Evolutionary conservation across 2,888 invertebrate species (phyloP).

Genomic region (Thalpophila matura): DNA sequence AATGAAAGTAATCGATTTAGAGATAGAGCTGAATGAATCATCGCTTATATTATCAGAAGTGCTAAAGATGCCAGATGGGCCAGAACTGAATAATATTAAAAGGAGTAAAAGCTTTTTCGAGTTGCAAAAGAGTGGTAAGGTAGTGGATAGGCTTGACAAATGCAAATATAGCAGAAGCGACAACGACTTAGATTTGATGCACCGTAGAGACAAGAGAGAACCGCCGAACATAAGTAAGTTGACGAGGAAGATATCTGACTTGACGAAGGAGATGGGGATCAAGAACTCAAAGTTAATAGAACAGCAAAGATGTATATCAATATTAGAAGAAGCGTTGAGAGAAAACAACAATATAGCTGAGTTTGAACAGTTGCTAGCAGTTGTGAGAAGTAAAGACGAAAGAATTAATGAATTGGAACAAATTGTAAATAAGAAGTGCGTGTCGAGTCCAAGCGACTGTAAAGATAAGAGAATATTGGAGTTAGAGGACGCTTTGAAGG

Average conservation of each 20-base stretch:
- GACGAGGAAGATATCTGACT: constrained; percentile 81
- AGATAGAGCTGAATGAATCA: constrained; percentile 89
- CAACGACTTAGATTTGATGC: constrained; percentile 80
- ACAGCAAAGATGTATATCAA: constrained; percentile 89
- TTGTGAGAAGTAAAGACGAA: constrained; percentile 91
- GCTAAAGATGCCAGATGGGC: constrained; percentile 85
- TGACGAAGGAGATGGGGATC: constrained; percentile 85
- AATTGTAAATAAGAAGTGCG: constrained; percentile 89
- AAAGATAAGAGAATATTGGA: constrained; percentile 92
- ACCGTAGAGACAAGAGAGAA: constrained; percentile 70
- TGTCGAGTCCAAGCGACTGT: constrained; percentile 75
- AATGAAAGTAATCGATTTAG: constrained; percentile 88
- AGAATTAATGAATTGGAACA: constrained; percentile 95
- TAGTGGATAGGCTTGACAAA: constrained; percentile 90
- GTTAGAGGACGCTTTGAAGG: constrained; percentile 95
- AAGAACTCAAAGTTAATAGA: constrained; percentile 90
- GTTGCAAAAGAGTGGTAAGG: constrained; percentile 91
- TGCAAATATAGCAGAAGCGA: constrained; percentile 86
- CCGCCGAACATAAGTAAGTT: constrained; percentile 78
- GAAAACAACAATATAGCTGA: constrained; percentile 91
- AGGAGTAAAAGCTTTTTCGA: constrained; percentile 87
- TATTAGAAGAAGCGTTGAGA: constrained; percentile 88
- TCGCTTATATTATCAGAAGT: constrained; percentile 88
- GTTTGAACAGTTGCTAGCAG: constrained; percentile 90
- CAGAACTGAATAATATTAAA: constrained; percentile 79